Base-by-base conservation (phyloP, 2,797 vertebrate genomes). In the Epinephelus malabaricus region DNA sequence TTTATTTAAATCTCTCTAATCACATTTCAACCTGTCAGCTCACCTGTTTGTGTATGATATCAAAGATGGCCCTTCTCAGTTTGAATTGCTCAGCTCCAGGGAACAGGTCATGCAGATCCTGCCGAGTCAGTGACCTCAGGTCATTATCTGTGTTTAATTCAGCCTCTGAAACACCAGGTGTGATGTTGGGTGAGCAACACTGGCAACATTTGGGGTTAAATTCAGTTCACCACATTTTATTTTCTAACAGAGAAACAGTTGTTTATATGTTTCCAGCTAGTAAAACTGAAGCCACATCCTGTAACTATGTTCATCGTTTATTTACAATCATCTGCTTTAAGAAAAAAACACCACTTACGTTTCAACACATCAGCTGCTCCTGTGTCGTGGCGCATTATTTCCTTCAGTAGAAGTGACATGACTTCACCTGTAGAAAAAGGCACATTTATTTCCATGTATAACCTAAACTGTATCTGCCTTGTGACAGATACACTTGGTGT, bases 91-190 rank as follows among this genome's bases (percentile, higher is more conserved):
- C 0, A 1, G 0, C 0, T 63, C 25, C 85, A 50, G 88, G 88
- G 7, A 94, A 53, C 51, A 94, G 81, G 0, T 83, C 70, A 0
- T 0, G 0, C 12, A 92, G 80, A 0, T 93, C 85, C 0, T 73
- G 14, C 38, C 45, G 63, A 30, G 69, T 84, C 74, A 94, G 75
- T 2, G 0, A n/a, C 61, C 6, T 66, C 40, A 94, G 67, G 0
- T 88, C 78, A 0, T 40, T 18, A 66, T 94, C 86, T 0, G 19
- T 64, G 40, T 0, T 0, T 0, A 77, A 7, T 0, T 0, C 21
- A 9, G 6, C 78, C 0, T 0, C 90, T 92, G 73, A n/a, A 67
- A 53, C 17, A 55, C 0, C 6, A 68, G 38, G 11, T 11, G 5
- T 19, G 2, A 18, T 17, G 23, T 51, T 19, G 18, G 30, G 4